Percentiles rank a stretch among this genome's conserved stretches.
phyloP scores from a whole-genome alignment of 2,888 invertebrate genomes.

The Patella depressa region DNA sequence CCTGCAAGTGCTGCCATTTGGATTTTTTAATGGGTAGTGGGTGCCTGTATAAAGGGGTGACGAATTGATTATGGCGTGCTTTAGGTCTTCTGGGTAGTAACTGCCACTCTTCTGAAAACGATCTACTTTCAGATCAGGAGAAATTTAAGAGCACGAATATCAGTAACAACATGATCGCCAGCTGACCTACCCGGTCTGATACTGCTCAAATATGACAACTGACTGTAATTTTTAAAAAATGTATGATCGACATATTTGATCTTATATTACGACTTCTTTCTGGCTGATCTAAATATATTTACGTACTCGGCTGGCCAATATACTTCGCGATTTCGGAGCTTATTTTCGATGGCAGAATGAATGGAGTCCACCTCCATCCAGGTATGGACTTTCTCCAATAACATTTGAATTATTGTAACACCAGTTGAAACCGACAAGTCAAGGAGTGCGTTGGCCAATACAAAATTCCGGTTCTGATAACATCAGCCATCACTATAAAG shows the following conservation, averaged over 20 bases:
- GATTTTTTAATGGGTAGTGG: background rate
- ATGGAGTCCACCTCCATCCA: background rate
- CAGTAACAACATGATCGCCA: background rate
- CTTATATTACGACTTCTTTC: background rate
- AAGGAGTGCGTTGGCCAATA: slow-evolving; percentile 31
- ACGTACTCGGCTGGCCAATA: background rate
- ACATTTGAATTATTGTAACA: background rate
- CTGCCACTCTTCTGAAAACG: background rate
- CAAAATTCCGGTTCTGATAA: slow-evolving; percentile 13
- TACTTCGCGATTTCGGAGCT: background rate
- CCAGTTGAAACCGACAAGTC: slow-evolving; percentile 10
- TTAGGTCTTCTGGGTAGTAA: background rate
- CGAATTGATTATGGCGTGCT: background rate
- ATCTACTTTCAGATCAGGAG: background rate
- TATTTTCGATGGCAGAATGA: background rate
- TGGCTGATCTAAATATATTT: background rate
- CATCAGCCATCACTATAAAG: too few species aligned
- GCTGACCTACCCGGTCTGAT: background rate
- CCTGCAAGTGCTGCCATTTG: background rate
- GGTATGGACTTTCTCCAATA: background rate
- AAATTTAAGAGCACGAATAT: background rate
- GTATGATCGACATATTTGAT: slow-evolving; percentile 4
- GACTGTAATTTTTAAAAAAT: background rate
- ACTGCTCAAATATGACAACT: background rate
- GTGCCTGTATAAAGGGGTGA: background rate